Conservation (phyloP, 2,888 invertebrate genomes). For the Troides aeacus region DNA sequence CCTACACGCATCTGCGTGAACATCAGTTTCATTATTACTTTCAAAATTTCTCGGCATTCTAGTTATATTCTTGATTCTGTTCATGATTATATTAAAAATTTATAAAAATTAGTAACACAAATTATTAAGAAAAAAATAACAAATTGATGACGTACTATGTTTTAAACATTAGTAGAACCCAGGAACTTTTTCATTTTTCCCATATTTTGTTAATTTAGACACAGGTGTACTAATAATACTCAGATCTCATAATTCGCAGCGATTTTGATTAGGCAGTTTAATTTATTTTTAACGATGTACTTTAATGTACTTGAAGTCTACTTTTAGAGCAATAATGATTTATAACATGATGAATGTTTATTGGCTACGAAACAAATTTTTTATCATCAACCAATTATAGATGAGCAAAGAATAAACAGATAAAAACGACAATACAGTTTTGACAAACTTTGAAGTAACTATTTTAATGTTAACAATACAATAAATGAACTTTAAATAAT, state of each 20-base stretch:
- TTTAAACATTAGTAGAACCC: constrained; percentile 7
- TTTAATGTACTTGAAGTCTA: neutral
- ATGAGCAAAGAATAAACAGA: neutral
- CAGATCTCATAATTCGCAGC: neutral
- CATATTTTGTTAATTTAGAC: neutral
- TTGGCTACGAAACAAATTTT: neutral
- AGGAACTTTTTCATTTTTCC: neutral
- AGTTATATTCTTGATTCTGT: constrained; percentile 69
- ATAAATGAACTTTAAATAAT: too few relatives aligned
- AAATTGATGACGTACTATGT: constrained; percentile 27
- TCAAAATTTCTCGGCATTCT: constrained; percentile 58
- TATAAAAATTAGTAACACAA: constrained; percentile 18
- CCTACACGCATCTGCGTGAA: constrained; percentile 50
- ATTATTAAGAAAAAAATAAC: constrained; percentile 9
- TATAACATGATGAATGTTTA: neutral
- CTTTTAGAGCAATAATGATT: neutral
- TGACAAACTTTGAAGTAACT: too few relatives aligned
- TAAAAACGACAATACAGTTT: neutral
- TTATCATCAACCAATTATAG: neutral
- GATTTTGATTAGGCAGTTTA: neutral
- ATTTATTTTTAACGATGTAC: neutral
- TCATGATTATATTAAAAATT: constrained; percentile 53
- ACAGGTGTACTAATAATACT: neutral
- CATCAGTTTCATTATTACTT: constrained; percentile 46
- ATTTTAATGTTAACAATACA: neutral